A percentile compares a stretch with the other conserved stretches of the same genome.
These are phyloP conservation scores for Chunga burmeisteri DNA, from an alignment of 2,113 vertebrate genomes.

Conservation along the genomic window DNA sequence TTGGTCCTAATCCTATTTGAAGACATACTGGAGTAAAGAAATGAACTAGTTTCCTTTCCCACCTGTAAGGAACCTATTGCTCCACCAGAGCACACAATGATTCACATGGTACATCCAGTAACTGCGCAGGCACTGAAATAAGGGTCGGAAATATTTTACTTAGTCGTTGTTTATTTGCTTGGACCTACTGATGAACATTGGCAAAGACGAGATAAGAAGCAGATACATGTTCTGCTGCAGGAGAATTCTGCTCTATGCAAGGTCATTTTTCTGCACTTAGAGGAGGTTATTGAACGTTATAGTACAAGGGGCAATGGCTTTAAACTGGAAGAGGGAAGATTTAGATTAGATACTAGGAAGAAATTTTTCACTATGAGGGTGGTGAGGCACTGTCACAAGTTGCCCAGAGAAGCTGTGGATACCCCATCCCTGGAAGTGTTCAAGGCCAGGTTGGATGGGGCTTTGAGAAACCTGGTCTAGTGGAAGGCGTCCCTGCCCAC, in stretches of 20 bases:
- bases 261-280: not conserved
- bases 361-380: no score
- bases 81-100: not conserved
- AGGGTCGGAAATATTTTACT: not conserved
- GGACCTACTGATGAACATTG: not conserved
- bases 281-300: not conserved
- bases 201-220: not conserved
- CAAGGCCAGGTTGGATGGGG: no score
- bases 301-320: no score
- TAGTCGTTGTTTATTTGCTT: not conserved
- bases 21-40: not conserved
- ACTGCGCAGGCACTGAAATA: not conserved
- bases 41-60: not conserved
- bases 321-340: no score
- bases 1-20: not conserved
- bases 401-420: no score
- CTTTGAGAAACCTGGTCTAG: no score
- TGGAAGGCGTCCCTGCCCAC: no score
- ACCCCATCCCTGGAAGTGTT: no score
- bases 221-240: not conserved
- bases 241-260: not conserved
- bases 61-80: not conserved
- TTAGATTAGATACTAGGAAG: no score
- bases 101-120: not conserved
- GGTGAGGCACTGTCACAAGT: no score